Conservation (phyloP, 2,797 vertebrate species). For the Sebastes matsubarae region DNA sequence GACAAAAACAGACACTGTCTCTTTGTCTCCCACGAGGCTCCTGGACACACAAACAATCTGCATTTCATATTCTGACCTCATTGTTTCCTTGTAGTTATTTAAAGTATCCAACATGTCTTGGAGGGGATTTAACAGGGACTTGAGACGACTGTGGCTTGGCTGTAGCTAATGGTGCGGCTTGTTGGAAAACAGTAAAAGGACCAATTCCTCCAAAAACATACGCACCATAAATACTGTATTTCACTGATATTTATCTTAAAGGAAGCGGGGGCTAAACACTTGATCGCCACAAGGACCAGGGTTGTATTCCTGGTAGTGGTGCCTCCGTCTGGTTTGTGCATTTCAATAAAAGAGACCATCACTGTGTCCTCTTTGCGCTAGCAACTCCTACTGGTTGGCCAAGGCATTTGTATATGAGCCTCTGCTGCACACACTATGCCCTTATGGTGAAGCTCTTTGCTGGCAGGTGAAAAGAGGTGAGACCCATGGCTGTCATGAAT, state of each 20-base stretch:
- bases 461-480: background rate
- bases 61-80: background rate
- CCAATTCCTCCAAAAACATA: background rate
- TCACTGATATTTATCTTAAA: background rate
- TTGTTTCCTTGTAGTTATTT: background rate
- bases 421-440: background rate
- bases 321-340: background rate
- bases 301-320: background rate
- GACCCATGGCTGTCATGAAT: background rate
- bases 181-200: background rate
- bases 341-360: background rate
- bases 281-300: background rate
- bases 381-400: background rate
- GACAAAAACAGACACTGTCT: background rate
- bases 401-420: background rate
- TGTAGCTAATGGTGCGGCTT: background rate
- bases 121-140: background rate
- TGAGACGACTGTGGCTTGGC: background rate
- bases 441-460: background rate
- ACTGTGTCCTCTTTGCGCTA: background rate
- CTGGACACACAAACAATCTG: background rate
- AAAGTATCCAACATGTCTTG: background rate
- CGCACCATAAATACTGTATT: background rate
- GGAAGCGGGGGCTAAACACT: background rate
- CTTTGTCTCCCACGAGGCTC: too few relatives aligned